Conservation (phyloP, 1,140 invertebrate genomes). For the Leptestheria dahalacensis region DNA sequence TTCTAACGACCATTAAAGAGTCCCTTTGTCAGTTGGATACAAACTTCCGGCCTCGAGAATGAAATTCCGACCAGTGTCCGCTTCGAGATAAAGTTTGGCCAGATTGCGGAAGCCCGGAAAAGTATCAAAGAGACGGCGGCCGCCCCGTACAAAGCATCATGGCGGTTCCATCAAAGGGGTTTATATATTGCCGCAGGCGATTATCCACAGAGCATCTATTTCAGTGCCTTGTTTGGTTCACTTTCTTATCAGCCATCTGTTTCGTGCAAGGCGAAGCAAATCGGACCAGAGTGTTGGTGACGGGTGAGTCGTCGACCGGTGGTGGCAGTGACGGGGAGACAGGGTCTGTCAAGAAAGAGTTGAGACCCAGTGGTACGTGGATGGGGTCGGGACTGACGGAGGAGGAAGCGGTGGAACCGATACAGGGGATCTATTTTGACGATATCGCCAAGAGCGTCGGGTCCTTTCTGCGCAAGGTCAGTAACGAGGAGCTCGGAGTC, state of each 20-base stretch:
- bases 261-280: too few species aligned
- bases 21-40: too few species aligned
- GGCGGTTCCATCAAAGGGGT: conserved; percentile 10
- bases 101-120: background rate
- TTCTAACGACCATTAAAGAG: too few species aligned
- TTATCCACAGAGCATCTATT: background rate
- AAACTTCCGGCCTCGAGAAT: too few species aligned
- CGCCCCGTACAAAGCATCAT: conserved; percentile 11
- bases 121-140: conserved; percentile 5
- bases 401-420: conserved; percentile 15
- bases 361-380: background rate
- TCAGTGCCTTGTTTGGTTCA: background rate
- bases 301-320: too few species aligned
- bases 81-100: too few species aligned
- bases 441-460: conserved; percentile 26
- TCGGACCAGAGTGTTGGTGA: too few species aligned
- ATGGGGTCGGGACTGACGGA: conserved; percentile 4
- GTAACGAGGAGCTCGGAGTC: conserved; percentile 40
- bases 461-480: conserved; percentile 26
- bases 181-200: background rate
- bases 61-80: too few species aligned
- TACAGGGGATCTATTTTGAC: conserved; percentile 25
- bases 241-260: background rate
- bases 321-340: background rate
- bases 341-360: conserved; percentile 1